Percentiles rank a stretch among this genome's conserved stretches.
Conservation (phyloP, 1,140 invertebrate genomes). For the Microvelia longipes region DNA sequence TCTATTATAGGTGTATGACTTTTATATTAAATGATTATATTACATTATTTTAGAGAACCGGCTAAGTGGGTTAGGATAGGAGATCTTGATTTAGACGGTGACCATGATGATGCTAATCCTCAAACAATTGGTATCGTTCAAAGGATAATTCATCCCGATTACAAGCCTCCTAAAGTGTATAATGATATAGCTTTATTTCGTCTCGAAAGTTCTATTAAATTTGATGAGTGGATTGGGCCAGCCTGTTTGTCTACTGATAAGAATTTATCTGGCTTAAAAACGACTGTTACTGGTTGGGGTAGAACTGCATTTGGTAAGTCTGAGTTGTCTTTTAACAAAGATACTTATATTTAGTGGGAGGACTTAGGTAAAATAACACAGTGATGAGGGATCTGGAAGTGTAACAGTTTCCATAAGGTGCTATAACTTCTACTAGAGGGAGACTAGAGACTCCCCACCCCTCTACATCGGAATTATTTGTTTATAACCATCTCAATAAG, state of each 20-base stretch:
- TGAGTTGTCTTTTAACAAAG: too few relatives aligned
- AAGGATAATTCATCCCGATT: constrained; percentile 34
- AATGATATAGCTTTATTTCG: constrained; percentile 45
- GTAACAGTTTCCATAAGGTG: too few relatives aligned
- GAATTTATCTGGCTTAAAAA: constrained; percentile 15
- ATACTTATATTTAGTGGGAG: too few relatives aligned
- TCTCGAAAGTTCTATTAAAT: constrained; percentile 26
- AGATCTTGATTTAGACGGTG: constrained; percentile 19
- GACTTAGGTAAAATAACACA: too few relatives aligned
- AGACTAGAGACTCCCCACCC: too few relatives aligned
- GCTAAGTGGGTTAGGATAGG: constrained; percentile 22
- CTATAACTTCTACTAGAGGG: too few relatives aligned
- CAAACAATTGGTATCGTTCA: constrained; percentile 25
- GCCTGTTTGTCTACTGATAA: constrained; percentile 29
- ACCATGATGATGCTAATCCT: constrained; percentile 18
- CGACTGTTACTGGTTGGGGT: constrained; percentile 38
- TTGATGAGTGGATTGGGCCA: constrained; percentile 29
- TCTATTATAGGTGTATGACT: too few relatives aligned
- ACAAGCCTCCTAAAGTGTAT: constrained; percentile 31
- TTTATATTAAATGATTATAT: too few relatives aligned
- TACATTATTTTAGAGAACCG: constrained; percentile 14
- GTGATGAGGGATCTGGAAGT: too few relatives aligned
- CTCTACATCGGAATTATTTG: too few relatives aligned
- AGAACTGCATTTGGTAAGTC: constrained; percentile 19
- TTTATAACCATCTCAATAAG: too few relatives aligned